phyloP scores from a whole-genome alignment of 2,797 vertebrate genomes.

The Vespertilio murinus region DNA sequence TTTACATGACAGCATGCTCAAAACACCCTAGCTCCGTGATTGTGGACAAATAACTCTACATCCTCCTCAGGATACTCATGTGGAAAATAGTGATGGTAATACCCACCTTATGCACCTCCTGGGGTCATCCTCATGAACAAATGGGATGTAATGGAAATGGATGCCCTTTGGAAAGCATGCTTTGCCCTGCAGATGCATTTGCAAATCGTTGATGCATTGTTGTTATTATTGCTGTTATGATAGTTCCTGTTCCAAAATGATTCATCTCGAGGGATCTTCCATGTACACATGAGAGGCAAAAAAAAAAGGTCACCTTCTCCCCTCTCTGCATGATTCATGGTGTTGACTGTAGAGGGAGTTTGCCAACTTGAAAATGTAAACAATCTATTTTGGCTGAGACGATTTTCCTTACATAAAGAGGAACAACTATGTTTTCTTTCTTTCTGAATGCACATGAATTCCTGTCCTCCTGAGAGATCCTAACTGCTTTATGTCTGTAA shows the following conservation, averaged over 20 bases:
- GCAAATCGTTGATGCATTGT: slow-evolving; percentile 36
- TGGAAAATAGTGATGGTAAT: slow-evolving; percentile 41
- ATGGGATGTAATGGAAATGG: slow-evolving; percentile 28
- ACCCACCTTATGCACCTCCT: slow-evolving; percentile 10
- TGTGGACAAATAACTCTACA: slow-evolving; percentile 1
- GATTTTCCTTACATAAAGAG: slow-evolving; percentile 41
- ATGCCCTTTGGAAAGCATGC: slow-evolving; percentile 41
- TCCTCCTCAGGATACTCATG: background rate
- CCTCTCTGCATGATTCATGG: slow-evolving; percentile 22
- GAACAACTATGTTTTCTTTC: background rate
- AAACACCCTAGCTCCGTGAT: slow-evolving; percentile 25
- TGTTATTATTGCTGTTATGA: slow-evolving; percentile 50
- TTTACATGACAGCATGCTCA: slow-evolving; percentile 30
- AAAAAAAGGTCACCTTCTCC: background rate
- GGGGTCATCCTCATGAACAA: slow-evolving; percentile 53
- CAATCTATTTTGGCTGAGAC: slow-evolving; percentile 53
- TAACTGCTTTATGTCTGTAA: slow-evolving; percentile 60
- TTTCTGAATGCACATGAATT: slow-evolving; percentile 43
- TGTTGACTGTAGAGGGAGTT: slow-evolving; percentile 10
- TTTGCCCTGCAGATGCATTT: background rate
- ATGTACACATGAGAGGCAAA: background rate
- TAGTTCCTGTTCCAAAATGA: slow-evolving; percentile 20
- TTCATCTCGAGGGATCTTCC: slow-evolving; percentile 32
- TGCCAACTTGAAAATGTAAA: slow-evolving; percentile 52
- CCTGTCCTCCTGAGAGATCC: slow-evolving; percentile 23